Conservation (phyloP, 2,113 vertebrate genomes). For the Heterotis niloticus region DNA sequence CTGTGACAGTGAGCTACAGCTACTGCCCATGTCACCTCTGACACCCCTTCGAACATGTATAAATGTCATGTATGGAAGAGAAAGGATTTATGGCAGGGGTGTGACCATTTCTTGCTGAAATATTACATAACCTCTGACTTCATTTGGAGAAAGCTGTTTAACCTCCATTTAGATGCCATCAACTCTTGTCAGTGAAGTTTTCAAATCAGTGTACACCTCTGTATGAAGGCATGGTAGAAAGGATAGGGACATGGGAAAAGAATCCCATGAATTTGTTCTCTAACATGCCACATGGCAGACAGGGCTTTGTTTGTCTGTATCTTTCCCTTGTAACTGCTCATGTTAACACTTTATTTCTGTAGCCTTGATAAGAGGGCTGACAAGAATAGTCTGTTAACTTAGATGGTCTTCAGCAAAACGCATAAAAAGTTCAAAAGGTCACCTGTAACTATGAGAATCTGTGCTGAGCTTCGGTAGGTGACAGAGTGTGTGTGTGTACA, state of each 20-base stretch:
- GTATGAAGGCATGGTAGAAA: conserved; percentile 39
- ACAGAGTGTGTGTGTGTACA: too few relatives aligned
- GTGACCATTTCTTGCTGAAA: conserved; percentile 25
- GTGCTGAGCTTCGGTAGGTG: too few relatives aligned
- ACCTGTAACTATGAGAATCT: too few relatives aligned
- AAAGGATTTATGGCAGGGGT: conserved; percentile 32
- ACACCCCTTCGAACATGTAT: conserved; percentile 26
- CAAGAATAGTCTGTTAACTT: too few relatives aligned
- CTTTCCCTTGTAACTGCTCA: too few relatives aligned
- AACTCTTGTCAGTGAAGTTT: conserved; percentile 43
- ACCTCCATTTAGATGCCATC: conserved; percentile 48
- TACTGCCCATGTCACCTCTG: background rate
- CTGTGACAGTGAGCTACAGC: background rate
- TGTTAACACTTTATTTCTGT: too few relatives aligned
- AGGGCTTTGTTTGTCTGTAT: too few relatives aligned
- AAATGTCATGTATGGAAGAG: conserved; percentile 35
- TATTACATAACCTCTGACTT: conserved; percentile 36
- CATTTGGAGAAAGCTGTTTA: conserved; percentile 40
- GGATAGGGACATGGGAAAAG: background rate
- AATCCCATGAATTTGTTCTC: conserved; percentile 16
- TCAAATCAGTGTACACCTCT: conserved; percentile 45
- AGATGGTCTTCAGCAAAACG: too few relatives aligned
- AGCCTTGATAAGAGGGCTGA: too few relatives aligned
- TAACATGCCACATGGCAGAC: too few relatives aligned
- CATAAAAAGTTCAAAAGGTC: too few relatives aligned